Evolutionary conservation across 1,140 invertebrate genomes (phyloP), one percentile per base, ranked within the genome.

Genomic region (Schlechtendalia chinensis): DNA sequence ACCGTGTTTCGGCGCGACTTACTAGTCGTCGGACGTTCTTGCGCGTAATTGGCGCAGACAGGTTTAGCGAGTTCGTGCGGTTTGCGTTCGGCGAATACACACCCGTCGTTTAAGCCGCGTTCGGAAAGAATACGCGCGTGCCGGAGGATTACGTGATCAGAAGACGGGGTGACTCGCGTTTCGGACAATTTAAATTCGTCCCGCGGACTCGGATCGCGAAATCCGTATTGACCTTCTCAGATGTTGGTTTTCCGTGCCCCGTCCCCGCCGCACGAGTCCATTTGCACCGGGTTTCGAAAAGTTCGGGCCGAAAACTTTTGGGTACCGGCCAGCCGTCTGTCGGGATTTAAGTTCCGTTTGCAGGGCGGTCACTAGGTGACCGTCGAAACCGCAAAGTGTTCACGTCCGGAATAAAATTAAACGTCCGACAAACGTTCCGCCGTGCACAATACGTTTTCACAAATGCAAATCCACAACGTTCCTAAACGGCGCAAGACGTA

Each of bases 241-340:
- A 69, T 72, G 69, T 72, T 72, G 69, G 69, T 72, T 54, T 72
- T 72, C 29, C 69, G 24, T 72, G 32, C 32, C 27, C 24, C 17
- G 27, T 71, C 67, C 39, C 39, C 24, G 5, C 2, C 47, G 50
- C 50, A 54, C 29, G 54, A 54, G 69, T 72, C 69, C 53, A 72
- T 72, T 72, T n/a, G n/a, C 53, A 72, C 29, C 17, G 27, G 53
- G 69, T 12, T 54, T 54, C 16, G 69, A 54, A 72, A 72, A 72
- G 69, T 72, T 72, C n/a, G n/a, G 54, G 50, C 69, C 24, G 17
- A 72, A 72, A 72, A 72, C 69, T 72, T 72, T 72, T n/a, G 69
- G 69, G 69, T 29, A 72, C 47, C 47, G 24, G 22, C 69, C 19
- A 29, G 22, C 53, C 24, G 45, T 53, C 67, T 71, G 50, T 54